Base-by-base conservation (phyloP, 1,140 invertebrate species). In the Apis dorsata region DNA sequence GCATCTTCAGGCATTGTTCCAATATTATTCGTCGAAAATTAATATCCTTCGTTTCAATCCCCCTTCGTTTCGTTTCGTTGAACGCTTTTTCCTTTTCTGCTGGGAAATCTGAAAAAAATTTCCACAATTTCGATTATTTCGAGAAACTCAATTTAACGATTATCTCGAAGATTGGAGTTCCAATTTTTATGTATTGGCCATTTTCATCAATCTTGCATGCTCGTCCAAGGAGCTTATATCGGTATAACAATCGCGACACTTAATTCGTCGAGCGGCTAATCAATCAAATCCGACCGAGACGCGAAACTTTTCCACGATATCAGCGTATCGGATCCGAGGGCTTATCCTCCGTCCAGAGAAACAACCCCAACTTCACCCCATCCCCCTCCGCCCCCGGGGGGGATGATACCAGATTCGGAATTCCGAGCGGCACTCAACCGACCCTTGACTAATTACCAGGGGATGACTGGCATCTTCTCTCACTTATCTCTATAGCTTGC, bases 391-490 rank as follows among this genome's bases (percentile, higher is more conserved):
- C n/a, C 13, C 24, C 8, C 12, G 34, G 57, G 57, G 63, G 86
- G 81, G 76, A 86, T 81, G 86, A 85, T 89, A 66, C 78, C 80
- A 85, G 85, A 88, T 81, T 86, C 83, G 79, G 87, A 82, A 88
- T 88, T 89, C 85, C 88, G 81, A 80, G 49, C 83, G 72, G 82
- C 79, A 85, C 88, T 89, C 87, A 66, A 88, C 81, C 89, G 86
- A 92, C 92, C 91, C 92, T 93, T 93, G 92, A 93, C 92, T 94
- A 93, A 94, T 94, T 93, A 93, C 90, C 87, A 57, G 78, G 90
- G 92, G 90, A 93, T 94, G 93, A 94, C 92, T 93, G 89, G 93
- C 92, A 90, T 92, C 89, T 93, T 92, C 91, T 92, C 90, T 91
- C 91, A 89, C 92, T 93, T 93, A 93, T 93, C 93, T 93, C 90